Conservation (phyloP, 2,113 vertebrate genomes). For the Oryzias melastigma region DNA sequence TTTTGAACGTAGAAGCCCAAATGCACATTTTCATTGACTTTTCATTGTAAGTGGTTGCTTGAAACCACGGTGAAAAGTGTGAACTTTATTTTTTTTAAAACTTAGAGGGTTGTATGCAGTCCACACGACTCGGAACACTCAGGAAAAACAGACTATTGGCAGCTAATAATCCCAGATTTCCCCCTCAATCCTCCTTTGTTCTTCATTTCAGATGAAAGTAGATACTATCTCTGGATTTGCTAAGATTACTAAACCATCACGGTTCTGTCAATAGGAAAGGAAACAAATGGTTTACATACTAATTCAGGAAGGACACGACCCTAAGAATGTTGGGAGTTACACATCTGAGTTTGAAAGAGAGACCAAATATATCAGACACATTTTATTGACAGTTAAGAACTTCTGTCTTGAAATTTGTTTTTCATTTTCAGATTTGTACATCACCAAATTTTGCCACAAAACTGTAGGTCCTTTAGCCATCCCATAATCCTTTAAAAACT, state of each 20-base stretch:
- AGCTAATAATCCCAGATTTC: slow-evolving; percentile 16
- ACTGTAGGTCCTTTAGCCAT: too few species aligned
- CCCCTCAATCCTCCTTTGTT: background rate
- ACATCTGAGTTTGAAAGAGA: slow-evolving; percentile 2
- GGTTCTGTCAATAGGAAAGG: slow-evolving; percentile 14
- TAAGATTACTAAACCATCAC: slow-evolving; percentile 34
- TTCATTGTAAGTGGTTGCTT: too few species aligned
- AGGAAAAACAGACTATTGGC: slow-evolving; percentile 18
- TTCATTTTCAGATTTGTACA: too few species aligned
- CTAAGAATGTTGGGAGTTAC: background rate
- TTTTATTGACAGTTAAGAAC: too few species aligned
- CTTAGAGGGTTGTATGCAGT: background rate
- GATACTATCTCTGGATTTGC: slow-evolving; percentile 29
- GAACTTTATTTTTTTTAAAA: too few species aligned
- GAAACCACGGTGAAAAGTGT: too few species aligned
- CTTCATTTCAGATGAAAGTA: slow-evolving; percentile 20
- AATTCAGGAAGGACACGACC: background rate
- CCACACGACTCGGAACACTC: background rate
- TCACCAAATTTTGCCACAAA: too few species aligned
- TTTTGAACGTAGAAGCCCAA: too few species aligned
- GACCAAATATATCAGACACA: too few species aligned
- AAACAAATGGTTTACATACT: slow-evolving; percentile 19
- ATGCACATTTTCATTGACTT: too few species aligned
- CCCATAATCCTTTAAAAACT: too few species aligned
- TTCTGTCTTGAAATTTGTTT: too few species aligned